A percentile compares a stretch with the other conserved stretches of the same genome.
Conservation (phyloP, 2,888 invertebrate species). For the Latrodectus hesperus region DNA sequence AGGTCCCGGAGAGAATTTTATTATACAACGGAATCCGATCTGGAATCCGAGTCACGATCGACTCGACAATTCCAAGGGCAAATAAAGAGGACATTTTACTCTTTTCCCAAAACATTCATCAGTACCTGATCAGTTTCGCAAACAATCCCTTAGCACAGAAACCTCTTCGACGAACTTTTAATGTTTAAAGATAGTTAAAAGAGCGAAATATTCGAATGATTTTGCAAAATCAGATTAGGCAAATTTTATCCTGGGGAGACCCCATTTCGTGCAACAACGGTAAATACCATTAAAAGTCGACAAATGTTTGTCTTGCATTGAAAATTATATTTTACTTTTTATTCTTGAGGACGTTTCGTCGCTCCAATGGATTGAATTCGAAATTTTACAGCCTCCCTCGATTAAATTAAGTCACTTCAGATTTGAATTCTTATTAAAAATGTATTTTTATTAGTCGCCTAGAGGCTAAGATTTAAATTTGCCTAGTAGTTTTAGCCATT, state of each 20-base stretch:
- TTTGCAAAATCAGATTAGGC: constrained; percentile 3
- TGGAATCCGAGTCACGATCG: constrained; percentile 5
- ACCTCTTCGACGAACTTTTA: background rate
- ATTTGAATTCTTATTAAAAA: no score
- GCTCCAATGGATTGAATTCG: no score
- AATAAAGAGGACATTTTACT: background rate
- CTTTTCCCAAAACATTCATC: background rate
- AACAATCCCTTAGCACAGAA: background rate
- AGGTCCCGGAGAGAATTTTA: background rate
- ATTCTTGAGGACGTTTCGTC: background rate
- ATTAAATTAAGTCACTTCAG: no score
- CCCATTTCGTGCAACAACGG: background rate
- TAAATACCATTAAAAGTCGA: background rate
- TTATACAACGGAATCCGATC: constrained; percentile 22
- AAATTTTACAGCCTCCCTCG: no score
- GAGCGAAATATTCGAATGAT: background rate
- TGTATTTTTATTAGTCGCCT: no score
- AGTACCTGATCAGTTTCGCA: background rate
- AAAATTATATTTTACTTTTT: background rate
- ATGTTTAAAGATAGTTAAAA: background rate
- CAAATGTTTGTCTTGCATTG: background rate
- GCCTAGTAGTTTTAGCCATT: no score
- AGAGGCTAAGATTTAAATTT: no score
- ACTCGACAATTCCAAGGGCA: background rate
- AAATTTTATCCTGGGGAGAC: background rate